Evolutionary conservation across 2,797 vertebrate genomes (phyloP).

Genomic region (Sternotherus odoratus): DNA sequence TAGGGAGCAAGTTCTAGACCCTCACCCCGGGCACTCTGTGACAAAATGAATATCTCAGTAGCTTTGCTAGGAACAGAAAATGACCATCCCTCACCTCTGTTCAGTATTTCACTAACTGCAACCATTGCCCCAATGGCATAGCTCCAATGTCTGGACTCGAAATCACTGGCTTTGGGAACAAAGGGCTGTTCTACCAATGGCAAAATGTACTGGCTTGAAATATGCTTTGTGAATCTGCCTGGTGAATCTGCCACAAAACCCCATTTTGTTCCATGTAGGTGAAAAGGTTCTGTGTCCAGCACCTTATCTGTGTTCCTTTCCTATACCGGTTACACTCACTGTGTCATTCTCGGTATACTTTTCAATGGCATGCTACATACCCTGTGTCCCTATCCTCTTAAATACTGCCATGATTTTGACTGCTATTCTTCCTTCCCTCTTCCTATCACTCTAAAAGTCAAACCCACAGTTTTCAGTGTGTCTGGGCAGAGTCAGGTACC

Average conservation of each 20-base stretch:
- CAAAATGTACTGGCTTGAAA: accelerated
- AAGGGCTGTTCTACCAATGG: accelerated
- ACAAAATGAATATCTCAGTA: neutral
- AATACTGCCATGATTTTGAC: neutral
- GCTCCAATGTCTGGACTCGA: accelerated
- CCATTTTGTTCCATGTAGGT: neutral
- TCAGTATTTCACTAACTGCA: neutral
- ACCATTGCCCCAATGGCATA: neutral
- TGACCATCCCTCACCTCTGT: neutral
- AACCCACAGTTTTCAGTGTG: neutral
- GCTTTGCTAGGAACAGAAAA: slow-evolving; percentile 19
- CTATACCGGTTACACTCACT: no score
- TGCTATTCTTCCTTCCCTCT: neutral
- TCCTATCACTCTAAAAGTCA: neutral
- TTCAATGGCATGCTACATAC: neutral
- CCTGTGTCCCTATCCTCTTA: neutral
- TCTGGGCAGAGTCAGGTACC: neutral
- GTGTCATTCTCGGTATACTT: neutral
- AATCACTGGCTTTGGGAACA: accelerated
- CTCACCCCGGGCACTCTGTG: no score
- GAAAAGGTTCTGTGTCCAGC: neutral
- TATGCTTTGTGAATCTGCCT: no score
- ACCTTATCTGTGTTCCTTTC: neutral
- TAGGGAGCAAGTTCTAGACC: no score
- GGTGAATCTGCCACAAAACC: neutral